Evolutionary conservation across 2,888 invertebrate genomes (phyloP).

Genomic region (Leptopterna dolabrata): DNA sequence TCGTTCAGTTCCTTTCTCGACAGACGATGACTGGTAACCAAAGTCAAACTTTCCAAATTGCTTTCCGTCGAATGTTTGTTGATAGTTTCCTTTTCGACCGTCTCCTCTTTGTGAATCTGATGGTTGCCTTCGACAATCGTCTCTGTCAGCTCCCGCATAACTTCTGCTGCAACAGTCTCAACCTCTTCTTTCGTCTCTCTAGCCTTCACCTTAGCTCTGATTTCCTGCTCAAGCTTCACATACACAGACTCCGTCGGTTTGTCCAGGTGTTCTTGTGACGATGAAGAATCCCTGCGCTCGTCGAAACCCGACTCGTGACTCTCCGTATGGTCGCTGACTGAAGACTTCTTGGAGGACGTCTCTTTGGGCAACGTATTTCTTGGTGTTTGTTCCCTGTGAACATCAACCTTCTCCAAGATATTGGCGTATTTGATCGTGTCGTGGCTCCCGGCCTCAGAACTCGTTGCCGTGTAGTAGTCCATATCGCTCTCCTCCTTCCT

Average conservation of each 20-base stretch:
- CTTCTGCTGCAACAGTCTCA: slow-evolving; percentile 23
- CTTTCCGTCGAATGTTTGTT: background rate
- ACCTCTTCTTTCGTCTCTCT: slow-evolving; percentile 14
- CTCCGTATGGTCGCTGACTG: slow-evolving; percentile 31
- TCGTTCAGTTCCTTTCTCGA: slow-evolving; percentile 40
- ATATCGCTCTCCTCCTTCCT: slow-evolving; percentile 41
- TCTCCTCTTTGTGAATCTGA: slow-evolving; percentile 34
- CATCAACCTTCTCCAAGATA: slow-evolving; percentile 33
- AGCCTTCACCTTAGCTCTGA: background rate
- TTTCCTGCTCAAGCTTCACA: slow-evolving; percentile 6
- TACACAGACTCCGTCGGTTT: slow-evolving; percentile 22
- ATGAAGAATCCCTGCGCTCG: slow-evolving; percentile 47
- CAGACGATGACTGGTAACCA: slow-evolving; percentile 22
- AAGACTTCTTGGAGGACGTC: slow-evolving; percentile 38
- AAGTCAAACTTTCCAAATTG: slow-evolving; percentile 26
- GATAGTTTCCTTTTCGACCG: background rate
- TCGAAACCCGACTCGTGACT: slow-evolving; percentile 52
- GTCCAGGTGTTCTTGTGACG: slow-evolving; percentile 27
- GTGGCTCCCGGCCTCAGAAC: slow-evolving; percentile 41
- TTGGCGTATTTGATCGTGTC: slow-evolving; percentile 34
- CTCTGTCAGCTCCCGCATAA: slow-evolving; percentile 43
- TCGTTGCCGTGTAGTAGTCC: slow-evolving; percentile 52
- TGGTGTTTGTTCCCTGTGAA: slow-evolving; percentile 21
- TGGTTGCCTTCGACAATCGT: slow-evolving; percentile 39
- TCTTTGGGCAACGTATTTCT: slow-evolving; percentile 34